These are phyloP conservation scores for Artemia sp. DNA, from an alignment of 2,888 invertebrate genomes.

Conservation along the genomic window DNA sequence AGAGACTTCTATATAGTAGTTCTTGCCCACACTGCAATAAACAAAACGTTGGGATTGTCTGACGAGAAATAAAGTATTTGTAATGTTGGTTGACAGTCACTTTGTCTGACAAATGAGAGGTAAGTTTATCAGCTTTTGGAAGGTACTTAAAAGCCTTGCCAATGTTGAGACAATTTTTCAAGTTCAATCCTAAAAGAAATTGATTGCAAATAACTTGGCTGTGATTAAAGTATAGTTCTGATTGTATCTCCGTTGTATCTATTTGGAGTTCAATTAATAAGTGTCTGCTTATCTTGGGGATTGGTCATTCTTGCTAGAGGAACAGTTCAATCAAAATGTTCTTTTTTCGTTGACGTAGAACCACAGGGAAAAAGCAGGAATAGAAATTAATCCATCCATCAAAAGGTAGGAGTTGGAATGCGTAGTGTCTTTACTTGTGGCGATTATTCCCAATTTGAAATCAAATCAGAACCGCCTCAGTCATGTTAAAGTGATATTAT, in stretches of 20 bases:
- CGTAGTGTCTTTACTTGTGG: not conserved
- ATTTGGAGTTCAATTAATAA: not conserved
- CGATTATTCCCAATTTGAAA: slow-evolving; percentile 9
- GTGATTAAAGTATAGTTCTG: no score
- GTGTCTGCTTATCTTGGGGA: not conserved
- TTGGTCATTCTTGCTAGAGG: not conserved
- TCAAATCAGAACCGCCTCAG: not conserved
- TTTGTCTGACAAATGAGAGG: no score
- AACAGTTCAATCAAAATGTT: slow-evolving; percentile 1
- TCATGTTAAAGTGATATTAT: slow-evolving; percentile 13
- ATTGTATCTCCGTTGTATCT: not conserved
- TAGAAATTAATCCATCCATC: slow-evolving; percentile 4
- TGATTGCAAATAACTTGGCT: no score
- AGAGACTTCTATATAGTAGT: no score
- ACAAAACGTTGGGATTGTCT: no score
- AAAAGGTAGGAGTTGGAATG: not conserved
- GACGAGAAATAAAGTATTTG: no score
- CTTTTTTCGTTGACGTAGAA: slow-evolving; percentile 3
- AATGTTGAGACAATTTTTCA: no score
- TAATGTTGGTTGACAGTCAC: no score
- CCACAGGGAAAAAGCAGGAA: slow-evolving; percentile 3
- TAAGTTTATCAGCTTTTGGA: no score
- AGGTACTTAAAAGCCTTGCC: no score
- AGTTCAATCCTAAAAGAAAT: no score
- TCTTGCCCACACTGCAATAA: no score